A percentile compares a stretch with the other conserved stretches of the same genome.
phyloP scores from a whole-genome alignment of 2,113 vertebrate species.

The Mus pahari region DNA sequence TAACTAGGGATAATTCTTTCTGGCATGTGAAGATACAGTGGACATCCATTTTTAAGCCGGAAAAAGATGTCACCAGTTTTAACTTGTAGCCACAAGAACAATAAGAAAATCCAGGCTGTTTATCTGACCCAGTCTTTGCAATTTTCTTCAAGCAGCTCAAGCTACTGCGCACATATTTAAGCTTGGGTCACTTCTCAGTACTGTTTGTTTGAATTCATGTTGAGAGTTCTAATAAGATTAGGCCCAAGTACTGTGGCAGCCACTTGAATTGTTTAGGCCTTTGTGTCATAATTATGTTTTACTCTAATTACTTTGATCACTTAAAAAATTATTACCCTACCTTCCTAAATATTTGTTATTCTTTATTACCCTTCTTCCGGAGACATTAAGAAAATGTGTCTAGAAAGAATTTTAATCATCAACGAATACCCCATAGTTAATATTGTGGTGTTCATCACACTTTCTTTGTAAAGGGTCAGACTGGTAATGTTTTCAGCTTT shows the following conservation, averaged over 20 bases:
- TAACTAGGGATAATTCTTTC: background rate
- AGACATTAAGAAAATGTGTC: conserved; percentile 23
- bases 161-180: background rate
- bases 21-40: background rate
- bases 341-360: conserved; percentile 4
- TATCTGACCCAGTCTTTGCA: background rate
- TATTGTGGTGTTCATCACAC: background rate
- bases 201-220: background rate
- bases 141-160: background rate
- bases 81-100: background rate
- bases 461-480: background rate
- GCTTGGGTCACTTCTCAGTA: background rate
- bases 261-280: background rate
- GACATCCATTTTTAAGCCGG: background rate
- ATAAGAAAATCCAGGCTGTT: background rate
- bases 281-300: background rate
- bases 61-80: background rate
- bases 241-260: background rate
- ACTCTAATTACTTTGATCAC: conserved; percentile 10
- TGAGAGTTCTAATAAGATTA: background rate
- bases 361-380: background rate
- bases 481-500: conserved; percentile 46
- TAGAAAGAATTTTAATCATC: conserved; percentile 48
- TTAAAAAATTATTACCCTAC: background rate
- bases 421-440: background rate